Evolutionary conservation across 1,140 invertebrate genomes (phyloP), one percentile per base, ranked within the genome.

Genomic region (Drosophila takahashii): DNA sequence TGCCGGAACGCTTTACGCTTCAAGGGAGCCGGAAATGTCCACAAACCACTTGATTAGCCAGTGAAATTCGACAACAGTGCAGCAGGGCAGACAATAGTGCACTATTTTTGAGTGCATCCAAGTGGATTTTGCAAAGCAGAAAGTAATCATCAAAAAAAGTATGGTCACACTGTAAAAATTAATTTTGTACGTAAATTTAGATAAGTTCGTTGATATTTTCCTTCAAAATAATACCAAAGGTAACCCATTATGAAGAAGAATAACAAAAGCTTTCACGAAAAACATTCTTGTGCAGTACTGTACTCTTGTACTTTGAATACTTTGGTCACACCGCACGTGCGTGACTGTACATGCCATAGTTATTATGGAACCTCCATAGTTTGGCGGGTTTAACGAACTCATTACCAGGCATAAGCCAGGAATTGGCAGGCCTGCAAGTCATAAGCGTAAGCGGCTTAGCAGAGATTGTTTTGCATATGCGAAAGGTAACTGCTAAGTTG

Each of bases 361-460:
- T 10, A 42, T 15, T 9, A 44, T 3, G 8, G 18, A 26, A 22
- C 10, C 18, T 9, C 8, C 4, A 22, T 22, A 7, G n/a, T 29
- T 48, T 10, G 2, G 13, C 4, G 26, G 22, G 64, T 47, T 56
- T 39, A 69, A 67, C 42, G 66, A 67, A 70, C 79, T 78, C 74
- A 83, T 83, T 83, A 83, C 54, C 34, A 32, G 54, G 69, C 50
- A 74, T 72, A 83, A 83, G 42, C 4, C 16, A 22, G 27, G 15
- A 3, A 61, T 65, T 44, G 64, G 44, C 45, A 42, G 76, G 75
- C 79, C 73, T 75, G 59, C 53, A 66, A 70, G 72, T 83, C 76
- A 79, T 80, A 83, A 83, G 81, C 57, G 36, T 81, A 81, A 81
- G 80, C 83, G 32, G 78, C 83, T 86, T 86, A 75, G 62, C 29